Percentiles rank a stretch among this genome's conserved stretches.
Conservation (phyloP, 1,140 invertebrate species). For the Elymnias hypermnestra region DNA sequence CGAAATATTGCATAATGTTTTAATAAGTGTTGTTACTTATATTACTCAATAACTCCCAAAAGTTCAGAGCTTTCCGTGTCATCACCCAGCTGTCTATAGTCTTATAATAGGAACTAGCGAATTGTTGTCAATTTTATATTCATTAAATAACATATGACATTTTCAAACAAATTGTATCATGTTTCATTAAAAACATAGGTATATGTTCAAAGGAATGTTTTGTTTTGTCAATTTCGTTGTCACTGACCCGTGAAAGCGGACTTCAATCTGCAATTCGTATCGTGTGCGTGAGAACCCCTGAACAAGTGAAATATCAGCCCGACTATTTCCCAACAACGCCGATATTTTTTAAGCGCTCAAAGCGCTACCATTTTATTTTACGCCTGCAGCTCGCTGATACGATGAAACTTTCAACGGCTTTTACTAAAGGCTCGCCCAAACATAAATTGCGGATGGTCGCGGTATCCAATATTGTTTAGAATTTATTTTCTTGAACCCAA, state of each 20-base stretch:
- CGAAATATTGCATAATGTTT: too few species aligned
- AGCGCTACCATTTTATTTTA: conserved; percentile 58
- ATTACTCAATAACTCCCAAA: too few species aligned
- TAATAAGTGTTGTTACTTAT: too few species aligned
- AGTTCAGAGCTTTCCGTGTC: too few species aligned
- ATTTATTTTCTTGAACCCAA: background rate
- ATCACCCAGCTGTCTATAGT: too few species aligned
- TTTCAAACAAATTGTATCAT: too few species aligned
- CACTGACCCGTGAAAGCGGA: background rate
- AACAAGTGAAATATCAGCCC: background rate
- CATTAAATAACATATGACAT: too few species aligned
- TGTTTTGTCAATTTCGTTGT: background rate
- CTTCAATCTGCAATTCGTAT: conserved; percentile 1
- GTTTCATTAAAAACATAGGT: too few species aligned
- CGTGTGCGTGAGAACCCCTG: background rate
- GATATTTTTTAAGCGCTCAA: conserved; percentile 31
- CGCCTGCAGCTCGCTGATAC: conserved; percentile 61
- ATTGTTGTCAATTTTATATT: too few species aligned
- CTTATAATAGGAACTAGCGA: too few species aligned
- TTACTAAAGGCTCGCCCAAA: conserved; percentile 17
- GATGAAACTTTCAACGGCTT: conserved; percentile 64
- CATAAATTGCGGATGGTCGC: conserved; percentile 17
- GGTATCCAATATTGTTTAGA: background rate
- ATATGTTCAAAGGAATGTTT: too few species aligned
- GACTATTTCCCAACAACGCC: conserved; percentile 14